These are phyloP conservation scores for Tiliacea citrago DNA, from an alignment of 2,888 invertebrate genomes.

Conservation along the genomic window DNA sequence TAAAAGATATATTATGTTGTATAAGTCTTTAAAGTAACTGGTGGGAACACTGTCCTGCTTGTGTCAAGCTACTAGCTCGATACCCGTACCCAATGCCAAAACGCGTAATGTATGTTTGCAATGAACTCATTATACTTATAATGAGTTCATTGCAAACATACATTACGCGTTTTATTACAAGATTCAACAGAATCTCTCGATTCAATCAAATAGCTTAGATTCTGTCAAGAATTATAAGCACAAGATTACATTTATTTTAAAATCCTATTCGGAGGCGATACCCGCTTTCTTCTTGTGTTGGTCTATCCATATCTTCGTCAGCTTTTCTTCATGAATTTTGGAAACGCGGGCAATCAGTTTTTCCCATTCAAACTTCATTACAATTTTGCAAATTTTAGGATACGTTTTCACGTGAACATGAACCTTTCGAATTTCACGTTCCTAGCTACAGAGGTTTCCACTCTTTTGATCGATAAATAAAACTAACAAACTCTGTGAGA, in stretches of 20 bases:
- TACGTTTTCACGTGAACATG: too few relatives aligned
- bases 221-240: slow-evolving; percentile 34
- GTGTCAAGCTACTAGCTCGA: slow-evolving; percentile 18
- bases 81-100: slow-evolving; percentile 46
- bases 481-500: too few relatives aligned
- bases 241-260: not conserved
- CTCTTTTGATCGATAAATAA: too few relatives aligned
- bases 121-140: too few relatives aligned
- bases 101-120: too few relatives aligned
- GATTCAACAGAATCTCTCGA: slow-evolving; percentile 39
- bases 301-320: too few relatives aligned
- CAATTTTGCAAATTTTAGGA: too few relatives aligned
- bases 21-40: slow-evolving; percentile 20
- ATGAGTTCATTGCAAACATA: slow-evolving; percentile 59
- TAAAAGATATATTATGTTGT: not conserved
- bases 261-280: not conserved
- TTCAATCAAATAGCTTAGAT: slow-evolving; percentile 21
- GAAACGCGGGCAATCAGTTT: too few relatives aligned
- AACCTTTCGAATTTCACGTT: too few relatives aligned
- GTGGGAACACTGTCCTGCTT: slow-evolving; percentile 30
- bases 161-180: slow-evolving; percentile 38
- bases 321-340: too few relatives aligned
- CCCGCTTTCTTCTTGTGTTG: not conserved
- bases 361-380: too few relatives aligned
- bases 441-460: too few relatives aligned